Evolutionary conservation across 2,113 vertebrate species (phyloP).

Genomic region (Chitala chitala): DNA sequence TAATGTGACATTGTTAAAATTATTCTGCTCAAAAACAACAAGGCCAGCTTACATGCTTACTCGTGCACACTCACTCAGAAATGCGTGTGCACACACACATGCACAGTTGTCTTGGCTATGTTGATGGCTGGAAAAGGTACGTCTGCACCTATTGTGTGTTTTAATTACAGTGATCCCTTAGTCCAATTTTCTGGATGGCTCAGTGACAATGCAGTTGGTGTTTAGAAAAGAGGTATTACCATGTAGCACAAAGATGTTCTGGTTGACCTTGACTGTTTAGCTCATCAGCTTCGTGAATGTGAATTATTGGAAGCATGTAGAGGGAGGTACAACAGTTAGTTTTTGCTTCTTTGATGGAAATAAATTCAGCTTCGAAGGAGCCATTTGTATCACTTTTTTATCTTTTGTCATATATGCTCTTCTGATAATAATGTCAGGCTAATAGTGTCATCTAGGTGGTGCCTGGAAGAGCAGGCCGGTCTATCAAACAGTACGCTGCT

Average conservation of each 20-base stretch:
- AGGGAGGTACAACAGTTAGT: background rate
- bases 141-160: background rate
- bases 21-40: background rate
- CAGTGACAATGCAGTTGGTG: background rate
- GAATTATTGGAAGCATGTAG: background rate
- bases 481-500: too few species aligned
- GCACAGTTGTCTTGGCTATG: background rate
- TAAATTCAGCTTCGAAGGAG: too few species aligned
- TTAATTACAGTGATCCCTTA: too few species aligned
- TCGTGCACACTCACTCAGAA: too few species aligned
- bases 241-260: background rate
- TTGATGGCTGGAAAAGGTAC: too few species aligned
- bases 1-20: conserved; percentile 3
- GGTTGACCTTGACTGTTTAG: background rate
- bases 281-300: conserved; percentile 11
- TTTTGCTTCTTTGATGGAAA: background rate
- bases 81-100: background rate
- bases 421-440: too few species aligned
- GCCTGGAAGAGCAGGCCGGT: too few species aligned
- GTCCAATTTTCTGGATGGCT: background rate
- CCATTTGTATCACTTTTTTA: too few species aligned
- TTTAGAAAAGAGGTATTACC: background rate
- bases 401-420: too few species aligned
- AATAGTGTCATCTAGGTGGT: too few species aligned
- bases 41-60: background rate